Evolutionary conservation across 2,888 invertebrate species (phyloP).

Genomic region (Ophonus ardosiacus): DNA sequence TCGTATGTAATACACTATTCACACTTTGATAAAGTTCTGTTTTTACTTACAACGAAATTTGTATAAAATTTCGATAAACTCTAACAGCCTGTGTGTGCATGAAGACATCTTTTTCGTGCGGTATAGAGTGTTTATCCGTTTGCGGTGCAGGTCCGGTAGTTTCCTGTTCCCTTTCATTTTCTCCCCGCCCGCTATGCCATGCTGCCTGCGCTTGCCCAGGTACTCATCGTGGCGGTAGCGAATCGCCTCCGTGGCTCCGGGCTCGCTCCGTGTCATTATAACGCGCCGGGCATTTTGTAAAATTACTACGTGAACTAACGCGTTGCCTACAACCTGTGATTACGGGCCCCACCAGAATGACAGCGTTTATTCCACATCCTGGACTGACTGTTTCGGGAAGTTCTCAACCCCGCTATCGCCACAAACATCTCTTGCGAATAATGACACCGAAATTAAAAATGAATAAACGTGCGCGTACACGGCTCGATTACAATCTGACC

Average conservation of each 20-base stretch:
- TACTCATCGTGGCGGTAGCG: constrained; percentile 43
- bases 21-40: too few species aligned
- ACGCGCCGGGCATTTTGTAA: constrained; percentile 61
- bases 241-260: constrained; percentile 35
- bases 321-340: constrained; percentile 32
- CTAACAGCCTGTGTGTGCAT: neutral
- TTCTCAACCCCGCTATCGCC: constrained; percentile 53
- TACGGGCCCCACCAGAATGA: constrained; percentile 47
- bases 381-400: constrained; percentile 37
- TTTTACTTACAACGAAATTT: too few species aligned
- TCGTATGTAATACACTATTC: too few species aligned
- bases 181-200: constrained; percentile 18
- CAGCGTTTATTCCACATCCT: constrained; percentile 62
- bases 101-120: constrained; percentile 17
- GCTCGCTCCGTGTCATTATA: constrained; percentile 52
- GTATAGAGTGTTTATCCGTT: constrained; percentile 28
- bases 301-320: constrained; percentile 58
- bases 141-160: constrained; percentile 20
- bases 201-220: constrained; percentile 40
- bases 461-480: constrained; percentile 61
- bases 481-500: constrained; percentile 60
- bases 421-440: constrained; percentile 59
- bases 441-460: constrained; percentile 64
- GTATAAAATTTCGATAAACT: neutral
- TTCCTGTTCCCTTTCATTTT: constrained; percentile 38